Percentiles rank a stretch among this genome's conserved stretches.
Evolutionary conservation across 2,888 invertebrate species (phyloP).

Genomic region (Tachystola acroxantha): DNA sequence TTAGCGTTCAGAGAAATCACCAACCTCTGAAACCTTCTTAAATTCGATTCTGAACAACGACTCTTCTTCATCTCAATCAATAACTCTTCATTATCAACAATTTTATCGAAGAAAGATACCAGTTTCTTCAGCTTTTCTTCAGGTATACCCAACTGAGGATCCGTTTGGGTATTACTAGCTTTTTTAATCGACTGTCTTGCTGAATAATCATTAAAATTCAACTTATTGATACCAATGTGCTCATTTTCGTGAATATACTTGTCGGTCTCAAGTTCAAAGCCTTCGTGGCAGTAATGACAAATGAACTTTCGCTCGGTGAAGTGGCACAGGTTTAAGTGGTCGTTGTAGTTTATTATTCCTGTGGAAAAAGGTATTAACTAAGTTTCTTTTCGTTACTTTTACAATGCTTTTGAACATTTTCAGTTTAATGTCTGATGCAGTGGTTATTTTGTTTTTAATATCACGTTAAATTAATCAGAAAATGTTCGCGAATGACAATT

Average conservation of each 20-base stretch:
- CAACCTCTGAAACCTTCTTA: no score
- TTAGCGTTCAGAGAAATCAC: no score
- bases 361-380: no score
- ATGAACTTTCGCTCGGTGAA: conserved; percentile 45
- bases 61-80: conserved; percentile 40
- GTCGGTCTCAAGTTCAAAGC: conserved; percentile 46
- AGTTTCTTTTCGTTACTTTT: no score
- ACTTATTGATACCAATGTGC: conserved; percentile 52
- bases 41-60: conserved; percentile 35
- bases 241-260: conserved; percentile 55
- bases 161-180: conserved; percentile 50
- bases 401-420: no score
- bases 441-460: no score
- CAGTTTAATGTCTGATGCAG: no score
- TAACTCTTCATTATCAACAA: conserved; percentile 41
- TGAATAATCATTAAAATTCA: conserved; percentile 18
- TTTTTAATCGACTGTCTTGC: conserved; percentile 24
- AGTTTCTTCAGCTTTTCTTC: conserved; percentile 65
- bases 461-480: no score
- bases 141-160: conserved; percentile 38
- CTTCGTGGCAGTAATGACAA: conserved; percentile 67
- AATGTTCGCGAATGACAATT: no score
- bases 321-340: conserved; percentile 60
- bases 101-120: conserved; percentile 64
- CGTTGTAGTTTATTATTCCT: conserved; percentile 71